Evolutionary conservation across 2,888 invertebrate species (phyloP).

Genomic region (Scelioninae gen. 1): DNA sequence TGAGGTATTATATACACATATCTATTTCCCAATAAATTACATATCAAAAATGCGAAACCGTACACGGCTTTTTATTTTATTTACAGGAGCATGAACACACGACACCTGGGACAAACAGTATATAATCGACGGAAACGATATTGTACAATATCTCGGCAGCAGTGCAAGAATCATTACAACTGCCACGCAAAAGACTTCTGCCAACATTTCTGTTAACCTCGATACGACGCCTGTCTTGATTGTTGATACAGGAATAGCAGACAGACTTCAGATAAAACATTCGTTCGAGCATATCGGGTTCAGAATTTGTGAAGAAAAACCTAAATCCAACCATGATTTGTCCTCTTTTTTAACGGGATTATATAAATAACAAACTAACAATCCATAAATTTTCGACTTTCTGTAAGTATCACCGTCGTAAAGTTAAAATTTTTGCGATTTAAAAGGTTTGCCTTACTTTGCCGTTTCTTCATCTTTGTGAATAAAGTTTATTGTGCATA

Average conservation of each 20-base stretch:
- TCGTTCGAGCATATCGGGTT: not conserved
- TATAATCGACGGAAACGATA: constrained; percentile 71
- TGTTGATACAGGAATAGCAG: not conserved
- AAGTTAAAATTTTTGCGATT: constrained; percentile 3
- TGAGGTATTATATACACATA: constrained; percentile 31
- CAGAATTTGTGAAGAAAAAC: too few relatives aligned
- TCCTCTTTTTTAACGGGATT: too few relatives aligned
- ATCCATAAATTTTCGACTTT: constrained; percentile 34
- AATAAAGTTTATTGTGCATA: constrained; percentile 33
- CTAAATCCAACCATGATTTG: too few relatives aligned
- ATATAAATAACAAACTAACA: constrained; percentile 20
- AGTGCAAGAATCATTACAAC: constrained; percentile 53
- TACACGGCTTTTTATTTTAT: constrained; percentile 30
- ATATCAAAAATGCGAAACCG: constrained; percentile 32
- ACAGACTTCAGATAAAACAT: not conserved
- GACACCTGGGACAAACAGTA: constrained; percentile 20
- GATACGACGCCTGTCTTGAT: constrained; percentile 13
- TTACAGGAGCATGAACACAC: constrained; percentile 28
- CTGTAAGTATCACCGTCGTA: constrained; percentile 17
- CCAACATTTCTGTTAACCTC: constrained; percentile 44
- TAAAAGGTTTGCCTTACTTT: constrained; percentile 21
- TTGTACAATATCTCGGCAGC: constrained; percentile 65
- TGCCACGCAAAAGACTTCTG: constrained; percentile 44
- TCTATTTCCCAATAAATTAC: constrained; percentile 35
- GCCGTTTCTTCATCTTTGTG: constrained; percentile 17